Evolutionary conservation across 2,888 invertebrate genomes (phyloP).

Genomic region (Drosophila nr. medialis): DNA sequence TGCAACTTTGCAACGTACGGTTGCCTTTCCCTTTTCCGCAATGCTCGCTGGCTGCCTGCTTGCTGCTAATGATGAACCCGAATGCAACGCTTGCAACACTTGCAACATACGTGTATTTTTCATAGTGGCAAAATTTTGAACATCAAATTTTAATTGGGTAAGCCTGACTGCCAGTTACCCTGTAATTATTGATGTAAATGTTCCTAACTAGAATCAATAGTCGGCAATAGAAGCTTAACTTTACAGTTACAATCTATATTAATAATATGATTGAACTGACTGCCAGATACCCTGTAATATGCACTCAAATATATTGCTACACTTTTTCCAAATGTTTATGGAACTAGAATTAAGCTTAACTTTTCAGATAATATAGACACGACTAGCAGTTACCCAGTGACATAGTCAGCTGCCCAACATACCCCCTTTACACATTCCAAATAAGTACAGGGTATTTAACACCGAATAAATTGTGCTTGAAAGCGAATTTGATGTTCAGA

Average conservation of each 20-base stretch:
- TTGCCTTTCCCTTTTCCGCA: slow-evolving; percentile 65
- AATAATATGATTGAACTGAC: too few species aligned
- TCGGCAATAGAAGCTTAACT: not conserved
- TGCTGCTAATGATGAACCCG: slow-evolving; percentile 69
- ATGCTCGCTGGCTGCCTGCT: slow-evolving; percentile 6
- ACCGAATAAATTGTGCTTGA: slow-evolving; percentile 60
- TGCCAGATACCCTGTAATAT: not conserved
- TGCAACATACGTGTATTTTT: slow-evolving; percentile 44
- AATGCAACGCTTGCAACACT: slow-evolving; percentile 47
- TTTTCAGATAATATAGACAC: not conserved
- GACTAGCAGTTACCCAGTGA: not conserved
- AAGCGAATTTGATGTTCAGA: slow-evolving; percentile 56
- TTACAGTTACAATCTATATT: not conserved
- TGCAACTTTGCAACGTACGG: not conserved
- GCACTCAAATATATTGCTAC: not conserved
- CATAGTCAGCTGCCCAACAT: not conserved
- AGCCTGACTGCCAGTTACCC: not conserved
- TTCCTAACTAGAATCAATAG: not conserved
- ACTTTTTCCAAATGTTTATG: not conserved
- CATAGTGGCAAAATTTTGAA: slow-evolving; percentile 23
- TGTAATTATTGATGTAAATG: not conserved
- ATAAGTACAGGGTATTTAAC: slow-evolving; percentile 9
- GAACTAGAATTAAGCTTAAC: not conserved
- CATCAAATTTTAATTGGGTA: not conserved
- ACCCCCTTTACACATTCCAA: not conserved